A percentile compares a stretch with the other conserved stretches of the same genome.
Conservation (phyloP, 2,888 invertebrate genomes). For the Eilema caniola region DNA sequence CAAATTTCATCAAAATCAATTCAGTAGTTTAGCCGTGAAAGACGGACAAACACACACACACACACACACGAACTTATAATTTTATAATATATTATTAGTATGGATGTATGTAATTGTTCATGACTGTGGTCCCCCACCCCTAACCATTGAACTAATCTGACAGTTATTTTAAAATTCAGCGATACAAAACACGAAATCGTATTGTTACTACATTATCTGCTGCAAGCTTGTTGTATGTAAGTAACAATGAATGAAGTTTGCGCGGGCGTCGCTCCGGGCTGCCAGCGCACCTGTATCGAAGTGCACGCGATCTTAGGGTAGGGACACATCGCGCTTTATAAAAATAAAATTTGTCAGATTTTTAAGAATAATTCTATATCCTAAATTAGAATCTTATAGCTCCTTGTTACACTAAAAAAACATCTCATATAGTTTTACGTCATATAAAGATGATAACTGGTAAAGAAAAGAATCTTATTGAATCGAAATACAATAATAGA, state of each 20-base stretch:
- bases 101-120: too few species aligned
- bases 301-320: conserved; percentile 77
- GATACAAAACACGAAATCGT: conserved; percentile 38
- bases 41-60: too few species aligned
- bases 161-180: conserved; percentile 33
- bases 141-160: neutral
- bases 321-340: conserved; percentile 32
- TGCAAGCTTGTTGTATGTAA: conserved; percentile 40
- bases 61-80: too few species aligned
- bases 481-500: too few species aligned
- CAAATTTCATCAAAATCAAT: too few species aligned
- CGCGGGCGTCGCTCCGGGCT: conserved; percentile 78
- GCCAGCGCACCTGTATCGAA: conserved; percentile 76
- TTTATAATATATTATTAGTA: too few species aligned
- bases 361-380: neutral
- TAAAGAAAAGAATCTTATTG: too few species aligned
- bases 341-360: neutral
- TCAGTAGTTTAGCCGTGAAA: too few species aligned
- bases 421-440: too few species aligned
- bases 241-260: conserved; percentile 82
- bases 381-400: too few species aligned
- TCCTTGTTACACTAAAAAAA: too few species aligned
- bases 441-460: too few species aligned
- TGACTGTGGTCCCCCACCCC: neutral
- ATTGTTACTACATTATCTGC: conserved; percentile 46